Conservation (phyloP, 2,797 vertebrate species). For the Anabacerthia variegaticeps region DNA sequence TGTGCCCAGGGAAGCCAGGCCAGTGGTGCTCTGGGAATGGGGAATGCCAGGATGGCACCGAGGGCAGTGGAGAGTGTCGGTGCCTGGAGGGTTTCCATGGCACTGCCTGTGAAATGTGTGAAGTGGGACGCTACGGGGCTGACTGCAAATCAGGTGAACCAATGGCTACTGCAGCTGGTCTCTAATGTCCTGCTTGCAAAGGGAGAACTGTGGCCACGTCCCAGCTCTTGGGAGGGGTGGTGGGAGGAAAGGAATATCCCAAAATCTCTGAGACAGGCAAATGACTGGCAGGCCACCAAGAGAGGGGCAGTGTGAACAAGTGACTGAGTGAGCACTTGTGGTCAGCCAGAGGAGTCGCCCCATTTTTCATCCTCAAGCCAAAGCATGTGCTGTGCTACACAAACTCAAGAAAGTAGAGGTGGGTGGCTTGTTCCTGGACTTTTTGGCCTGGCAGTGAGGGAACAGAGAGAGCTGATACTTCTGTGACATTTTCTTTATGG, state of each 20-base stretch:
- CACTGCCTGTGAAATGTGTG: slow-evolving; percentile 92
- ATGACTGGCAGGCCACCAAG: not conserved
- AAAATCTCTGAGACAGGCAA: not conserved
- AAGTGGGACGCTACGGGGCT: slow-evolving; percentile 88
- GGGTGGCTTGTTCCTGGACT: not conserved
- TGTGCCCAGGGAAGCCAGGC: slow-evolving; percentile 86
- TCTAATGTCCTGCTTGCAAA: not conserved
- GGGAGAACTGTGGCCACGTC: not conserved
- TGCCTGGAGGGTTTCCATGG: slow-evolving; percentile 95
- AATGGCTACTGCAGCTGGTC: not conserved
- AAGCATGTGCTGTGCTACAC: not conserved
- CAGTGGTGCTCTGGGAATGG: slow-evolving; percentile 89
- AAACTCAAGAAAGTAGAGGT: not conserved
- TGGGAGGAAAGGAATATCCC: not conserved
- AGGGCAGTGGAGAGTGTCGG: slow-evolving; percentile 87
- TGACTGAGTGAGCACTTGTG: not conserved
- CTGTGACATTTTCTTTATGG: not conserved
- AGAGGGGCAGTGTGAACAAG: not conserved
- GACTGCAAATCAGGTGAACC: slow-evolving; percentile 85
- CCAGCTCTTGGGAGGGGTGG: not conserved
- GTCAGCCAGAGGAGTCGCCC: not conserved
- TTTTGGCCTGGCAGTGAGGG: not conserved
- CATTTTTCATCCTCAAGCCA: not conserved
- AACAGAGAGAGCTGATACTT: not conserved
- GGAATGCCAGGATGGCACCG: slow-evolving; percentile 85